Conservation (phyloP, 2,888 invertebrate species). For the Nomada goodeniana region DNA sequence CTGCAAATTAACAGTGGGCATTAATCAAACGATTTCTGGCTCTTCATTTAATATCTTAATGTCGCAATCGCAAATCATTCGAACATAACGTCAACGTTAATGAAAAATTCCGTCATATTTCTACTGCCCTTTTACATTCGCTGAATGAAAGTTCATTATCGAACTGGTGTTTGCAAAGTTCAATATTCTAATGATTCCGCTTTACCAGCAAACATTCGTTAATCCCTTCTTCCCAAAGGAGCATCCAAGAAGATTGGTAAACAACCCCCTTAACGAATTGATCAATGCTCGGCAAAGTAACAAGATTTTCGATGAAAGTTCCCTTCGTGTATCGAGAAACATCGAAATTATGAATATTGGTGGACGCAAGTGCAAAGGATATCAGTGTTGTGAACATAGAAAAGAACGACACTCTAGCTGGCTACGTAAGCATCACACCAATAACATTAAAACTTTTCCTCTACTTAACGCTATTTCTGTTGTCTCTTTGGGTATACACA, state of each 20-base stretch:
- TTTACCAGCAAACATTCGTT: neutral
- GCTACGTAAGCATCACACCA: constrained; percentile 19
- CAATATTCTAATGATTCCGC: too few relatives aligned
- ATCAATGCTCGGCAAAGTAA: neutral
- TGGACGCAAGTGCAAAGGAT: neutral
- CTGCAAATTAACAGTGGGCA: neutral
- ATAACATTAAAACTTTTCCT: neutral
- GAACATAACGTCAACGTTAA: too few relatives aligned
- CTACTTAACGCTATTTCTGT: neutral
- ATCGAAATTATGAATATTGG: neutral
- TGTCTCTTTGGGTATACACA: neutral
- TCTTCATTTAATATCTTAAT: too few relatives aligned
- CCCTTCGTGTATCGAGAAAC: neutral
- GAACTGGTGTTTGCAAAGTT: too few relatives aligned
- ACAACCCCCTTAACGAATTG: too few relatives aligned
- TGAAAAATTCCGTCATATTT: too few relatives aligned
- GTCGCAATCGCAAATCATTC: too few relatives aligned
- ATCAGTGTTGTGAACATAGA: constrained; percentile 10
- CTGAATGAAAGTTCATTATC: too few relatives aligned
- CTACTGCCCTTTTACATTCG: too few relatives aligned
- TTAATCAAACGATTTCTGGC: neutral
- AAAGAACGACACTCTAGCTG: neutral
- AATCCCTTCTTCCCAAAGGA: neutral
- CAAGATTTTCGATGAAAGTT: neutral
- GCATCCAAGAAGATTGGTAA: too few relatives aligned